These are phyloP conservation scores for Myotis pilosus DNA, from an alignment of 2,797 vertebrate species.

Conservation along the genomic window DNA sequence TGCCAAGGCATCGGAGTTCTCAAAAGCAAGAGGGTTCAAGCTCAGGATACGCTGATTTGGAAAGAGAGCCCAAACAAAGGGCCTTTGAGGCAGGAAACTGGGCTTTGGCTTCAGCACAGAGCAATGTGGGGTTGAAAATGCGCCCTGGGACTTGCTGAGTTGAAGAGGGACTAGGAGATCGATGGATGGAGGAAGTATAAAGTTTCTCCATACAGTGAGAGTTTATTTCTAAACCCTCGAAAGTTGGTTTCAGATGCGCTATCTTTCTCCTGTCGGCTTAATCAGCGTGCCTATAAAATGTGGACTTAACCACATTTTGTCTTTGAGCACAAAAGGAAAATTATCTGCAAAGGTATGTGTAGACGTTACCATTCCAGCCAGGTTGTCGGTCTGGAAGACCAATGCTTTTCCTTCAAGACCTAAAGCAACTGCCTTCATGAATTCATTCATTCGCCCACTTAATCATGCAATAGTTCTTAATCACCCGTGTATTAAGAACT, in stretches of 20 bases:
- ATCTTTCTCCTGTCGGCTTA: slow-evolving; percentile 59
- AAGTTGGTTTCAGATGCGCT: slow-evolving; percentile 69
- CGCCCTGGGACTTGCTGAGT: slow-evolving; percentile 77
- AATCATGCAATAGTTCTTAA: not conserved
- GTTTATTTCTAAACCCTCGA: slow-evolving; percentile 79
- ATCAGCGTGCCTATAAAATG: slow-evolving; percentile 10
- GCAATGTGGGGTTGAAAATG: slow-evolving; percentile 82
- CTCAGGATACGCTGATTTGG: slow-evolving; percentile 85
- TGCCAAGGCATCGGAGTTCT: slow-evolving; percentile 80
- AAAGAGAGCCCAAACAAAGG: slow-evolving; percentile 86
- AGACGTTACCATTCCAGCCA: slow-evolving; percentile 30
- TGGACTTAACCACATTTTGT: not conserved
- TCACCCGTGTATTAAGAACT: not conserved
- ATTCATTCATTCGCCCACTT: not conserved
- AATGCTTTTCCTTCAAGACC: not conserved
- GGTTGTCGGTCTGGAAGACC: not conserved
- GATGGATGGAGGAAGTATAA: slow-evolving; percentile 77
- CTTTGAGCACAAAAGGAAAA: slow-evolving; percentile 45
- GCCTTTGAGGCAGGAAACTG: slow-evolving; percentile 84
- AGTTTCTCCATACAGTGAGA: slow-evolving; percentile 77
- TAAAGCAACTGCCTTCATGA: not conserved
- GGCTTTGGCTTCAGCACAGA: slow-evolving; percentile 84
- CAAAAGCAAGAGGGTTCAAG: slow-evolving; percentile 85
- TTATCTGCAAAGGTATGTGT: not conserved
- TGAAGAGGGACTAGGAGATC: slow-evolving; percentile 78